Evolutionary conservation across 2,113 vertebrate genomes (phyloP).

Genomic region (Isichthys henryi): DNA sequence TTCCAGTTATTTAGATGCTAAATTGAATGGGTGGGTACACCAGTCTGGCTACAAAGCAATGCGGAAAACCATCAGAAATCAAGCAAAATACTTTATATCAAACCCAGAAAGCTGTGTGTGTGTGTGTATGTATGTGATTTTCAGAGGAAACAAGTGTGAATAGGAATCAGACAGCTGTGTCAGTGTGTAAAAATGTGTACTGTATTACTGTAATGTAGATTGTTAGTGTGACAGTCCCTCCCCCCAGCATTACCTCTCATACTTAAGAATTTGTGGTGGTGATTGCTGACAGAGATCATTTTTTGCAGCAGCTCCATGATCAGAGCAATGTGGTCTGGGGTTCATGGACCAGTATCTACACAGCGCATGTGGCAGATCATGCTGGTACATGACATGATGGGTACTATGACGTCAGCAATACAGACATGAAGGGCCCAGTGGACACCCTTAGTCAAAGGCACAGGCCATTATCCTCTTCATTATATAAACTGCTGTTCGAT

Average conservation of each 20-base stretch:
- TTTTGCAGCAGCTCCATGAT: slow-evolving; percentile 93
- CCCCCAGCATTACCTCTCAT: slow-evolving; percentile 56
- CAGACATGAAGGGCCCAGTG: neutral
- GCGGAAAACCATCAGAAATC: neutral
- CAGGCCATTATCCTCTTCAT: slow-evolving; percentile 37
- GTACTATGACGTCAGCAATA: slow-evolving; percentile 50
- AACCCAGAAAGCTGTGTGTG: neutral
- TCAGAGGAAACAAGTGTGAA: neutral
- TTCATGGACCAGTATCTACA: neutral
- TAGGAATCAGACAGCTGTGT: neutral
- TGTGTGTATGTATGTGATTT: neutral
- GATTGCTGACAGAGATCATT: slow-evolving; percentile 79
- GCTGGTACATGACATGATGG: slow-evolving; percentile 61
- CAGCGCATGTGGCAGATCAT: neutral
- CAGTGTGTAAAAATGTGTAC: neutral
- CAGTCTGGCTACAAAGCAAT: neutral
- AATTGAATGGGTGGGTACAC: neutral
- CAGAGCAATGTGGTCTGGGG: slow-evolving; percentile 90
- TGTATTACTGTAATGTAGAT: neutral
- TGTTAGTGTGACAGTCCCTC: neutral
- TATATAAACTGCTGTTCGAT: neutral
- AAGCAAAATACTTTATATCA: neutral
- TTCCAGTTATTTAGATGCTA: neutral
- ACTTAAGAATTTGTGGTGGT: slow-evolving; percentile 85
- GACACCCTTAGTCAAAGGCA: slow-evolving; percentile 21